phyloP scores from a whole-genome alignment of 2,797 vertebrate genomes.

The Cuniculus paca region DNA sequence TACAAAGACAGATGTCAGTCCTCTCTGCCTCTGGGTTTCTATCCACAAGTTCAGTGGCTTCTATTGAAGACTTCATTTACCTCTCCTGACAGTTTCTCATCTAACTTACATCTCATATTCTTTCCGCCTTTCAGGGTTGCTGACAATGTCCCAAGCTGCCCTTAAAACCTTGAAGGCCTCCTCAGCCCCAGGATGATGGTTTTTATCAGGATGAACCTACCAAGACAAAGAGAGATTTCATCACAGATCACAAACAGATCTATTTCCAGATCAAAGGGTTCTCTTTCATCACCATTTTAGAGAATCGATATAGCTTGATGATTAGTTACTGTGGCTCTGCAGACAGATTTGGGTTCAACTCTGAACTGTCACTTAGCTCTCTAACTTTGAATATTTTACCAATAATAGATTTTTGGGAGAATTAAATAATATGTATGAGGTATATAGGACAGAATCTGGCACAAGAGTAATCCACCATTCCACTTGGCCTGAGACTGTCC shows the following conservation, averaged over 20 bases:
- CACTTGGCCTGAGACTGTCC: neutral
- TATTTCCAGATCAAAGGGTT: conserved; percentile 12
- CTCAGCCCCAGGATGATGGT: conserved; percentile 95
- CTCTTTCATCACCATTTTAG: conserved; percentile 48
- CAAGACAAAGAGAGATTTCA: conserved; percentile 70
- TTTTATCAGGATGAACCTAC: conserved; percentile 98
- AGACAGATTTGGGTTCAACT: conserved; percentile 40
- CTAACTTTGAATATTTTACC: conserved; percentile 60
- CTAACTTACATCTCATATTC: conserved; percentile 95
- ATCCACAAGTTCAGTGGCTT: conserved; percentile 7
- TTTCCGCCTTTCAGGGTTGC: conserved; percentile 94
- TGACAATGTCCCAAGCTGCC: conserved; percentile 97
- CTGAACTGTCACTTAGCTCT: neutral
- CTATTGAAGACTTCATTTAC: neutral
- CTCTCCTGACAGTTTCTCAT: neutral
- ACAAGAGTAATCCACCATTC: conserved; percentile 14
- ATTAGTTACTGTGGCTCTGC: conserved; percentile 29
- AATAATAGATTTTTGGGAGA: neutral
- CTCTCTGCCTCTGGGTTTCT: neutral
- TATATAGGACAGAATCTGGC: conserved; percentile 20
- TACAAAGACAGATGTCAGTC: conserved; percentile 35
- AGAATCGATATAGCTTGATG: conserved; percentile 48
- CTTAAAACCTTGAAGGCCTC: conserved; percentile 97
- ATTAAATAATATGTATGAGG: conserved; percentile 39
- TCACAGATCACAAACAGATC: conserved; percentile 35